Conservation (phyloP, 2,888 invertebrate species). For the Entomobrya proxima region DNA sequence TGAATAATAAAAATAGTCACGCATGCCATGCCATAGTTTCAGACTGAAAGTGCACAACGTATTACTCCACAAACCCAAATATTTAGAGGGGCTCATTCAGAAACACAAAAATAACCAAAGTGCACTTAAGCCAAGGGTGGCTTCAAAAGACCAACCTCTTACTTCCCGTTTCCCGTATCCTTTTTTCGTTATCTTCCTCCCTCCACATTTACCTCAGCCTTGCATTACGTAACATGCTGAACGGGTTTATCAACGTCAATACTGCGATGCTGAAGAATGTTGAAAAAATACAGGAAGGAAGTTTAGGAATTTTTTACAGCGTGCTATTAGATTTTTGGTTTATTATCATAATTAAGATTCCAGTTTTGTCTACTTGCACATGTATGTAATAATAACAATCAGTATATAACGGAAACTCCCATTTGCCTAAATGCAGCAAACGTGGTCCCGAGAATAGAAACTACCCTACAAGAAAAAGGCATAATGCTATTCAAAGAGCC, state of each 20-base stretch:
- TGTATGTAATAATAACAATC: not conserved
- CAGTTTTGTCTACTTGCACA: constrained; percentile 15
- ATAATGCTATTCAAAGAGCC: not conserved
- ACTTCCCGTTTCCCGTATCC: constrained; percentile 16
- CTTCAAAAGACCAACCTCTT: constrained; percentile 26
- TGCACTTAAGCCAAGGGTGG: constrained; percentile 45
- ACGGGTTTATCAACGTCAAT: not conserved
- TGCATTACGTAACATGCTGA: not conserved
- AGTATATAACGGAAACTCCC: not conserved
- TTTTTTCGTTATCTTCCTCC: not conserved
- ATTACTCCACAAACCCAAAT: not conserved
- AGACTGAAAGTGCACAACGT: not conserved
- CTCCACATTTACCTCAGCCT: not conserved
- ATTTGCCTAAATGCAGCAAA: not conserved
- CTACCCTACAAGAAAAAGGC: not conserved
- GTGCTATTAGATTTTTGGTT: not conserved
- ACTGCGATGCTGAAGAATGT: not conserved
- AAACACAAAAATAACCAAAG: not conserved
- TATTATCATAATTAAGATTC: constrained; percentile 50
- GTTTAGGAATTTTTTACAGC: constrained; percentile 2
- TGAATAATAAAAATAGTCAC: not conserved
- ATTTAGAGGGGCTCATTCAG: not conserved
- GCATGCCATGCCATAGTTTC: not conserved
- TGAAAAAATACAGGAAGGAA: constrained; percentile 47
- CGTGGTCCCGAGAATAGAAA: not conserved